Evolutionary conservation across 2,113 vertebrate genomes (phyloP).

Genomic region (Chaetura pelagica): DNA sequence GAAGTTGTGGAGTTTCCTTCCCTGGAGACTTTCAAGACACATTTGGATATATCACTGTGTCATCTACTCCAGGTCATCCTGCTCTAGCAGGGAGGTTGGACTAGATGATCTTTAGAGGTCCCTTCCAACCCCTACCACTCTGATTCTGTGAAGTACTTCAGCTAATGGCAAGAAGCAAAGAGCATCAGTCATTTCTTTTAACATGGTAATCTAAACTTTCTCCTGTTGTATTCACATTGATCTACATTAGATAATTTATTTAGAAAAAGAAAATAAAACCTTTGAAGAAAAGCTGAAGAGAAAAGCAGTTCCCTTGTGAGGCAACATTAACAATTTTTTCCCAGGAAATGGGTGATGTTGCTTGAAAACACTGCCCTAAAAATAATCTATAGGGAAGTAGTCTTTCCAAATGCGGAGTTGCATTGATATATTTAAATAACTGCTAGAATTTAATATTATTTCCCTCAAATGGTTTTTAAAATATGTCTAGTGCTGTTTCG

Average conservation of each 20-base stretch:
- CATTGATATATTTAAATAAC: neutral
- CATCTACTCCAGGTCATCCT: too few relatives aligned
- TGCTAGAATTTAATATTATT: neutral
- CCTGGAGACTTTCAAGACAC: too few relatives aligned
- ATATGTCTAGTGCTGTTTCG: neutral
- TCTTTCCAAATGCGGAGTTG: neutral
- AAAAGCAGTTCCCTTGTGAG: neutral
- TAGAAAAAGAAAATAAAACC: neutral
- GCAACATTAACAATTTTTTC: rapidly evolving
- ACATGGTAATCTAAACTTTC: neutral
- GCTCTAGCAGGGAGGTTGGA: too few relatives aligned
- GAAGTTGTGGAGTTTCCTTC: too few relatives aligned
- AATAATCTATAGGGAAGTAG: neutral
- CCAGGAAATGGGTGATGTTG: neutral
- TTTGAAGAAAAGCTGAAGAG: neutral
- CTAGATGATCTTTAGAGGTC: too few relatives aligned
- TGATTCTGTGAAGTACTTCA: neutral
- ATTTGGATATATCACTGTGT: too few relatives aligned
- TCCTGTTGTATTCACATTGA: neutral
- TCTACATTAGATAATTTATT: neutral
- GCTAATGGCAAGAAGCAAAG: neutral
- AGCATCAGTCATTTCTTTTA: neutral
- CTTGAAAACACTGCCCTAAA: neutral
- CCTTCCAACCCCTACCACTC: too few relatives aligned
- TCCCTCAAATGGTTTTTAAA: neutral